Evolutionary conservation across 2,888 invertebrate species (phyloP), one percentile per base, ranked within the genome.

Genomic region (Xestia c-nigrum): DNA sequence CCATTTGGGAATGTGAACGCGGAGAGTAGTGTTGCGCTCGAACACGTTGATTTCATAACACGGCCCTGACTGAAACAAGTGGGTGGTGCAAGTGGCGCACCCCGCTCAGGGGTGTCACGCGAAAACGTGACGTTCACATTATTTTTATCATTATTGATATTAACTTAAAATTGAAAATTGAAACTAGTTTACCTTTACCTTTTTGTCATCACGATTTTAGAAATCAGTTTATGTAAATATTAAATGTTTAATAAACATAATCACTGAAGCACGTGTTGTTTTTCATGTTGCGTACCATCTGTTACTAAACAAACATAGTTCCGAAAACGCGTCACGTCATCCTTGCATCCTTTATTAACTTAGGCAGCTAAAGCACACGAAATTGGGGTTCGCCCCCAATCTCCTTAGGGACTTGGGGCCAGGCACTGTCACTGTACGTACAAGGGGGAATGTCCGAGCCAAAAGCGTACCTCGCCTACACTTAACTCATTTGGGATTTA

Each of bases 31-130:
- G 95, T 94, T 94, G 92, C 94, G 95, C 96, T 96, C 94, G 94
- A 96, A 95, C 96, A 95, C 96, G 96, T 95, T 96, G 96, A 96
- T 96, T 96, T 96, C 96, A 96, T 96, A 96, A 96, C 96, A 95
- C 94, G 93, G 93, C 92, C 92, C 94, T 92, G 94, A 91, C 94
- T 94, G 95, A 92, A 95, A 95, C 95, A 95, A 96, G 96, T 95
- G 95, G 96, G 96, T 94, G 95, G 95, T 92, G 95, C 94, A 94
- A 95, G 94, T 94, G 94, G 92, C 92, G 90, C 94, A 93, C 92
- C 94, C 91, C 91, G 81, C 78, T 65, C 79, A 87, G 92, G 93
- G 92, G 90, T 82, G 93, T 90, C 76, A 65, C 84, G 63, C 63
- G 0, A 59, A 47, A n/a, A 75, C 21, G 57, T 85, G 57, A 4